These are phyloP conservation scores for Falco berigora DNA, from an alignment of 2,797 vertebrate species.

Conservation along the genomic window DNA sequence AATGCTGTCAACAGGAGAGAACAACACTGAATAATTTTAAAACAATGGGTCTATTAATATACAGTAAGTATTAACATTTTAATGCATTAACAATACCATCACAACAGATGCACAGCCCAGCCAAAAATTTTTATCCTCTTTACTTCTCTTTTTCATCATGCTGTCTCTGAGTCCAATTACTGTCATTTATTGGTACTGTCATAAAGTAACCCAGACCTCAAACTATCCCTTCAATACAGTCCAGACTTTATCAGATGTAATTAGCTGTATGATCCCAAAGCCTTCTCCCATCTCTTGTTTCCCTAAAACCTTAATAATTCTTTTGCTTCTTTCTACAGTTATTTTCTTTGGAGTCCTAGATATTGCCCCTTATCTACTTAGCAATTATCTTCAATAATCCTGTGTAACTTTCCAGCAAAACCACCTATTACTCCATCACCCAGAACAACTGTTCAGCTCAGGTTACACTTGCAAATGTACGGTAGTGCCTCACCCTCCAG, in stretches of 20 bases:
- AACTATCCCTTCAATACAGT: background rate
- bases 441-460: background rate
- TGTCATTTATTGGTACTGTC: background rate
- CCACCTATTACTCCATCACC: background rate
- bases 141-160: background rate
- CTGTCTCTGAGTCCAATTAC: background rate
- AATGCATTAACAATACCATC: background rate
- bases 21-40: background rate
- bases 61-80: background rate
- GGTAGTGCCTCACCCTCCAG: background rate
- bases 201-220: background rate
- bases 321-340: background rate
- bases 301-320: background rate
- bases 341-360: background rate
- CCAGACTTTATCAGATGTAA: background rate
- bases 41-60: background rate
- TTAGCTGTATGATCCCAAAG: background rate
- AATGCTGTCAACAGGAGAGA: background rate
- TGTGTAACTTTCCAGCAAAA: background rate
- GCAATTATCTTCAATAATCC: background rate
- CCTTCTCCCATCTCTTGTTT: background rate
- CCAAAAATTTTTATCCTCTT: background rate
- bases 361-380: background rate
- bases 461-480: background rate
- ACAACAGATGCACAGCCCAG: background rate